These are phyloP conservation scores for Scrobipalpa costella DNA, from an alignment of 2,888 invertebrate species.

Conservation along the genomic window DNA sequence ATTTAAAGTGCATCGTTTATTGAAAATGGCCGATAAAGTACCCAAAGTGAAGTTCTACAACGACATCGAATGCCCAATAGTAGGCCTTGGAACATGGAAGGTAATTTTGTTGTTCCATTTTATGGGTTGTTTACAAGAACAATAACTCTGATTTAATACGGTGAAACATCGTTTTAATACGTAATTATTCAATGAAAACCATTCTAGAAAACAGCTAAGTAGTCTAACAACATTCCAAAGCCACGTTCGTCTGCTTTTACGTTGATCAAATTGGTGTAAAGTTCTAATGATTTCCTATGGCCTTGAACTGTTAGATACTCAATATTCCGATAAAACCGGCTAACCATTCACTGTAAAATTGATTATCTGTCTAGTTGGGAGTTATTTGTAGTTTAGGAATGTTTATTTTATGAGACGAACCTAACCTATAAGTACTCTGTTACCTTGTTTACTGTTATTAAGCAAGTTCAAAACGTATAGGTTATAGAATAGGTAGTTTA, in stretches of 20 bases:
- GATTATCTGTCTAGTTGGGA: too few relatives aligned
- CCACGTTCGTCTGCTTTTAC: neutral
- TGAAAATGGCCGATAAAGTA: constrained; percentile 62
- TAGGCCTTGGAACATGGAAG: constrained; percentile 92
- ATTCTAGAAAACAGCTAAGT: neutral
- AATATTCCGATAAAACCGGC: neutral
- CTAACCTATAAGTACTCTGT: too few relatives aligned
- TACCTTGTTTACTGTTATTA: too few relatives aligned
- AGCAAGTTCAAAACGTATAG: too few relatives aligned
- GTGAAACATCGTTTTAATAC: neutral
- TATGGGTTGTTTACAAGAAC: neutral
- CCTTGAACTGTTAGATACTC: neutral
- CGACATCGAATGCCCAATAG: constrained; percentile 83
- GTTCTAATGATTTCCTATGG: neutral
- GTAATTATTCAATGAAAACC: neutral
- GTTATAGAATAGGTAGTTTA: too few relatives aligned
- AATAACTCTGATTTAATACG: neutral
- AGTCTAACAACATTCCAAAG: neutral
- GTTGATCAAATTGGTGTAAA: neutral
- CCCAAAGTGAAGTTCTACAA: constrained; percentile 83
- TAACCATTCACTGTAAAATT: neutral
- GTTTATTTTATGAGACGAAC: too few relatives aligned
- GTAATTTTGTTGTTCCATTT: constrained; percentile 62
- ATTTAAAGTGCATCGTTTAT: neutral
- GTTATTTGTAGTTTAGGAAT: too few relatives aligned